Conservation (phyloP, 2,888 invertebrate genomes). For the Eupithecia tripunctaria region DNA sequence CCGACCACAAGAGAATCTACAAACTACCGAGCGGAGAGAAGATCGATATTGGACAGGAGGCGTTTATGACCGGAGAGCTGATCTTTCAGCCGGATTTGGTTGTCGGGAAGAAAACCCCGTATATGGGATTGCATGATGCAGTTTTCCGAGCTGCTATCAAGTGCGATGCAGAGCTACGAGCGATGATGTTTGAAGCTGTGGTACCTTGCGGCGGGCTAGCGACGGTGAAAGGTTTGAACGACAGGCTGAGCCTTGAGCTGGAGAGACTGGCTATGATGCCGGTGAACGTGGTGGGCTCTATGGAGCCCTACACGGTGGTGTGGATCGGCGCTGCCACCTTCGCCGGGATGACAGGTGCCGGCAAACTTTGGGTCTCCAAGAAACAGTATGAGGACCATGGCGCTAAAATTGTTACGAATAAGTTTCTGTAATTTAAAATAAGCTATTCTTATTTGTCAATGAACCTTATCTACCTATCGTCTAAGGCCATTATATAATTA, state of each 20-base stretch:
- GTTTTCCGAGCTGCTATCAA: conserved; percentile 55
- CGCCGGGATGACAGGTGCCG: conserved; percentile 60
- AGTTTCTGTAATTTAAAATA: conserved; percentile 48
- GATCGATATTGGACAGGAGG: conserved; percentile 63
- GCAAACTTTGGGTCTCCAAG: conserved; percentile 63
- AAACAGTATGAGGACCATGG: conserved; percentile 72
- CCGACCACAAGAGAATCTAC: conserved; percentile 48
- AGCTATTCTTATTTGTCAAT: background rate
- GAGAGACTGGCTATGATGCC: conserved; percentile 46
- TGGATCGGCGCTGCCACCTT: conserved; percentile 76
- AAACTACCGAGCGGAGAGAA: conserved; percentile 57
- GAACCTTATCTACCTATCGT: background rate
- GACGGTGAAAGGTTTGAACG: conserved; percentile 59
- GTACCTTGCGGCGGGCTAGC: conserved; percentile 67
- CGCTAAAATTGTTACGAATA: conserved; percentile 64
- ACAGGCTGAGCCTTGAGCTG: conserved; percentile 60
- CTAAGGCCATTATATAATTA: background rate
- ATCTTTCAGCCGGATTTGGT: conserved; percentile 65
- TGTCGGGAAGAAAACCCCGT: conserved; percentile 41
- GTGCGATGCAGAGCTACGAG: conserved; percentile 63
- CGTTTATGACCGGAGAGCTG: conserved; percentile 61
- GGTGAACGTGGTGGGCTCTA: conserved; percentile 54
- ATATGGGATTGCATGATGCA: conserved; percentile 58
- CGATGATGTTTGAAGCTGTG: conserved; percentile 56
- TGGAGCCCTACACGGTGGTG: conserved; percentile 61